Conservation (phyloP, 1,140 invertebrate species). For the Campodea augens region DNA sequence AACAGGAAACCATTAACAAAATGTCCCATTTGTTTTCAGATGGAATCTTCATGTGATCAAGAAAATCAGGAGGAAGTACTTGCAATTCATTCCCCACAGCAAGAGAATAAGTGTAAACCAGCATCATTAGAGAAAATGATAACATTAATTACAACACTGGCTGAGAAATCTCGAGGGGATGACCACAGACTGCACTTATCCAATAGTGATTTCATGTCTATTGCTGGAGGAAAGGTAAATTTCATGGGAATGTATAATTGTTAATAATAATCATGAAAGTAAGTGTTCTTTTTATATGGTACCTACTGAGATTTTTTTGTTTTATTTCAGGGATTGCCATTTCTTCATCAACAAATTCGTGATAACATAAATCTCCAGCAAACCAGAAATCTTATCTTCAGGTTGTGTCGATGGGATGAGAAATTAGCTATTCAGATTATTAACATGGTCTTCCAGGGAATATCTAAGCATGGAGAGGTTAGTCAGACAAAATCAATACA, state of each 20-base stretch:
- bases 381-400: constrained; percentile 78
- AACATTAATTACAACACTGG: constrained; percentile 61
- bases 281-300: constrained; percentile 1
- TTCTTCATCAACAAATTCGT: constrained; percentile 82
- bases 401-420: constrained; percentile 75
- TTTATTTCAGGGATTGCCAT: constrained; percentile 57
- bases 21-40: no score
- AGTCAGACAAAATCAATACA: constrained; percentile 17
- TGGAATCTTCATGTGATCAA: constrained; percentile 39
- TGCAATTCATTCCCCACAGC: no score
- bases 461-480: constrained; percentile 72
- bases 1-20: no score
- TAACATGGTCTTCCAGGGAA: constrained; percentile 70
- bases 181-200: constrained; percentile 54
- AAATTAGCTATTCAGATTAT: constrained; percentile 64
- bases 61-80: constrained; percentile 65
- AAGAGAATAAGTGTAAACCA: constrained; percentile 66
- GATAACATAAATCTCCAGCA: constrained; percentile 82
- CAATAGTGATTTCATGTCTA: constrained; percentile 54
- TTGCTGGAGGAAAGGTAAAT: constrained; percentile 61
- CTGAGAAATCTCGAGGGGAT: constrained; percentile 65
- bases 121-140: constrained; percentile 93
- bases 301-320: constrained; percentile 13
- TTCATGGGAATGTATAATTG: not conserved
- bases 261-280: not conserved